Percentiles rank a stretch among this genome's conserved stretches.
phyloP scores from a whole-genome alignment of 2,113 vertebrate genomes.

The Grammomys dolichurus region DNA sequence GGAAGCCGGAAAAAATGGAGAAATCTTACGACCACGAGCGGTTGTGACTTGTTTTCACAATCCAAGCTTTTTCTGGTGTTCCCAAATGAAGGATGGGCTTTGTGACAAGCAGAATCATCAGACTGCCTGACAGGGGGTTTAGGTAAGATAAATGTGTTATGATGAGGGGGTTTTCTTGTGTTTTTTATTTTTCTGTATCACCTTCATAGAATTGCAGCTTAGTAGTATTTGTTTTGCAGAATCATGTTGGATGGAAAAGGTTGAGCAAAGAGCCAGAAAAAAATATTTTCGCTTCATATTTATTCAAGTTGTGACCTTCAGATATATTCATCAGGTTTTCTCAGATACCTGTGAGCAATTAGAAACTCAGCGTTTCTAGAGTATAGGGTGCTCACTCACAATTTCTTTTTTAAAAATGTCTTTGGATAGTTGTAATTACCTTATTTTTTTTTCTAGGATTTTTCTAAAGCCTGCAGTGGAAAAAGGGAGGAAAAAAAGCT shows the following conservation, averaged over 20 bases:
- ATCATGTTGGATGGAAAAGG: slow-evolving; percentile 66
- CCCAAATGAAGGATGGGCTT: slow-evolving; percentile 60
- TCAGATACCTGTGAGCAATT: slow-evolving; percentile 44
- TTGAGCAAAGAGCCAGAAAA: slow-evolving; percentile 18
- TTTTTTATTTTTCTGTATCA: slow-evolving; percentile 51
- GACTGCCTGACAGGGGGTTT: slow-evolving; percentile 70
- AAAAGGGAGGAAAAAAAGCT: slow-evolving; percentile 63
- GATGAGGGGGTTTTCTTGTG: background rate
- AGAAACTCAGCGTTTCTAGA: slow-evolving; percentile 44
- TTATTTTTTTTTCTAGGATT: background rate
- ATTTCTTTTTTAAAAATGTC: slow-evolving; percentile 37
- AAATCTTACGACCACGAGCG: slow-evolving; percentile 77
- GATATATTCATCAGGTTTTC: slow-evolving; percentile 73
- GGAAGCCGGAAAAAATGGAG: slow-evolving; percentile 72
- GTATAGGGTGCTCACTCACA: slow-evolving; percentile 24
- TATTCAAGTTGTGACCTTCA: slow-evolving; percentile 80
- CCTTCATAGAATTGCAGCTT: slow-evolving; percentile 66
- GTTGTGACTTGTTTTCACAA: slow-evolving; percentile 61
- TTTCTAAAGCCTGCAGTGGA: background rate
- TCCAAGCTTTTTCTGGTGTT: slow-evolving; percentile 53
- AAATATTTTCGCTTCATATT: slow-evolving; percentile 7
- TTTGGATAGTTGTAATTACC: slow-evolving; percentile 49
- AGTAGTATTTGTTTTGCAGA: slow-evolving; percentile 77
- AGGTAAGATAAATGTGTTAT: slow-evolving; percentile 64
- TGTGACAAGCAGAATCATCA: slow-evolving; percentile 63